Evolutionary conservation across 2,888 invertebrate species (phyloP), one percentile per base, ranked within the genome.

Genomic region (Chymomyza caudatula): DNA sequence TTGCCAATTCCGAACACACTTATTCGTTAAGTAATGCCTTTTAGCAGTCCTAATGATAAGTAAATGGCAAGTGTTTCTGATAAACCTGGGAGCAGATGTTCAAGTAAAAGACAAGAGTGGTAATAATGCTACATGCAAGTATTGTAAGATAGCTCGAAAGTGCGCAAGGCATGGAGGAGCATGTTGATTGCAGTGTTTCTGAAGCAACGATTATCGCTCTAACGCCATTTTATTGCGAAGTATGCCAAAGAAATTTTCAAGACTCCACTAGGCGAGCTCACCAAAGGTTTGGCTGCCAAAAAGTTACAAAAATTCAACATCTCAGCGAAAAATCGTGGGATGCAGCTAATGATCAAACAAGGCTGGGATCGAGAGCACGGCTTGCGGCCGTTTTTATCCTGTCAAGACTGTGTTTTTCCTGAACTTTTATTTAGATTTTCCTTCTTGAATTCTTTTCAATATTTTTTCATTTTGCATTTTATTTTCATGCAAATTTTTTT

Each of bases 291-390:
- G 11, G 56, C 72, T 0, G 59, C 63, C 5, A 78, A 88, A 20
- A 86, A 81, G 19, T 53, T 89, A n/a, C 69, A 80, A 37, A 85
- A 82, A 57, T 89, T 90, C 22, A 89, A 87, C 13, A 94, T 96
- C 78, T 93, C 95, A 0, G 91, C 92, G 63, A 91, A 92, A 25
- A 96, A 96, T 87, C 93, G 91, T 80, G 96, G 96, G 0, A 95
- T 94, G 80, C 94, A 94, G 87, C 91, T 97, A 68, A 93, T 96
- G 92, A 78, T 96, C 6, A 94, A 93, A 83, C 93, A 92, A 71
- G 96, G 96, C 6, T 96, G 96, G 96, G 92, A 96, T 77, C 93
- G 92, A 71, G 93, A 94, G 63, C 91, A 91, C 49, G 96, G 96
- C 0, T 90, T 97, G 22, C 55, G 96, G 96, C 0, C 92, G 92